Evolutionary conservation across 2,888 invertebrate genomes (phyloP).

Genomic region (Archips crataeganus): DNA sequence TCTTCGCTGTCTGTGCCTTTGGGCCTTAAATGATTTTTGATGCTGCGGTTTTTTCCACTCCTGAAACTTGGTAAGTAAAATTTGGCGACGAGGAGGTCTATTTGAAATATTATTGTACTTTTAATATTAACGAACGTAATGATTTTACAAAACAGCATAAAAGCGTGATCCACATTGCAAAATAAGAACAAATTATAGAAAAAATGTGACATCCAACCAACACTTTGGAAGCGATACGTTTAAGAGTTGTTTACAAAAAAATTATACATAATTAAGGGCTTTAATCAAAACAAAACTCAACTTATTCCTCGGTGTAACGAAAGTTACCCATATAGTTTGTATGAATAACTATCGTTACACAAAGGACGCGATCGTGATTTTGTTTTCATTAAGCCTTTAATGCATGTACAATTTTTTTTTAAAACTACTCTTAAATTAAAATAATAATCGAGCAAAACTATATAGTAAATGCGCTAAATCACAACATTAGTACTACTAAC

Average conservation of each 20-base stretch:
- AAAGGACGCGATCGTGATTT: no score
- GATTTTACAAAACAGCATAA: not conserved
- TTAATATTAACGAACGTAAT: not conserved
- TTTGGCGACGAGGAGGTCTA: not conserved
- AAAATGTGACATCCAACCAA: not conserved
- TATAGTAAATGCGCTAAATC: slow-evolving; percentile 4
- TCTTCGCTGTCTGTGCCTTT: no score
- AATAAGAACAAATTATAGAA: not conserved
- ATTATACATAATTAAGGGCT: no score
- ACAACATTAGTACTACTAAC: slow-evolving; percentile 66
- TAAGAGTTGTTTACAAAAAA: no score
- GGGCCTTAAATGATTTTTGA: not conserved
- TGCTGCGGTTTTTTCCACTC: not conserved
- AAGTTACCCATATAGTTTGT: no score
- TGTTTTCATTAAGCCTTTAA: no score
- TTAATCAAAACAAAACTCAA: no score
- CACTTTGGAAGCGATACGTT: not conserved
- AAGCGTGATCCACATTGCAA: not conserved
- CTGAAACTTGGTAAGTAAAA: not conserved
- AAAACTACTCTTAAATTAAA: not conserved
- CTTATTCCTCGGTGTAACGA: no score
- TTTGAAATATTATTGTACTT: not conserved
- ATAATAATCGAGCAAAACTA: not conserved
- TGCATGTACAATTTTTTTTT: no score
- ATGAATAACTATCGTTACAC: no score